Conservation (phyloP, 2,888 invertebrate genomes). For the Caenorhabditis macrosperma region DNA sequence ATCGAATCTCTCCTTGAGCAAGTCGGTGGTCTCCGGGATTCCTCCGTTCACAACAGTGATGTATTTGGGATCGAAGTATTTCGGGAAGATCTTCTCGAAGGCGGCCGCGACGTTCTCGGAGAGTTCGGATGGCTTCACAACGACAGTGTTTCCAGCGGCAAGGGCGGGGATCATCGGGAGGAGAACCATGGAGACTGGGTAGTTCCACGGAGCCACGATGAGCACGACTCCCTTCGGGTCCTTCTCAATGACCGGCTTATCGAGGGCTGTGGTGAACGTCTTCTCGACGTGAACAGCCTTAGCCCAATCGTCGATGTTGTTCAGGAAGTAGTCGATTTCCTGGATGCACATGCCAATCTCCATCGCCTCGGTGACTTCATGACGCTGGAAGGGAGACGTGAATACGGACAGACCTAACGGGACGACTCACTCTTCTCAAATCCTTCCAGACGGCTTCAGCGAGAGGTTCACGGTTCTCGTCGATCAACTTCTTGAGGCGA, state of each 20-base stretch:
- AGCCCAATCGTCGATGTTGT: conserved; percentile 71
- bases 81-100: conserved; percentile 68
- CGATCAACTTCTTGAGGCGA: conserved; percentile 67
- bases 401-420: too few species aligned
- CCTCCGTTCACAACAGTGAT: conserved; percentile 89
- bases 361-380: conserved; percentile 59
- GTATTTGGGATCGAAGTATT: conserved; percentile 85
- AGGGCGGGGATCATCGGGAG: conserved; percentile 74
- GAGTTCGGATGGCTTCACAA: conserved; percentile 78
- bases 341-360: conserved; percentile 68
- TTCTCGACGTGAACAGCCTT: conserved; percentile 61
- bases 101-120: conserved; percentile 66
- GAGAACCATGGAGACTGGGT: conserved; percentile 84
- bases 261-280: conserved; percentile 78
- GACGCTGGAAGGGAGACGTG: conserved; percentile 49
- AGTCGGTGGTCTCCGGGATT: conserved; percentile 88
- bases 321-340: conserved; percentile 72
- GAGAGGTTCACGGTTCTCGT: conserved; percentile 68
- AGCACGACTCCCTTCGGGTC: conserved; percentile 92
- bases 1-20: conserved; percentile 91
- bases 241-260: conserved; percentile 68
- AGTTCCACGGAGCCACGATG: conserved; percentile 93
- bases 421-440: conserved; percentile 69
- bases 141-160: conserved; percentile 76
- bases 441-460: conserved; percentile 75